Evolutionary conservation across 2,113 vertebrate genomes (phyloP), one percentile per base, ranked within the genome.

Genomic region (Noturus placidus): DNA sequence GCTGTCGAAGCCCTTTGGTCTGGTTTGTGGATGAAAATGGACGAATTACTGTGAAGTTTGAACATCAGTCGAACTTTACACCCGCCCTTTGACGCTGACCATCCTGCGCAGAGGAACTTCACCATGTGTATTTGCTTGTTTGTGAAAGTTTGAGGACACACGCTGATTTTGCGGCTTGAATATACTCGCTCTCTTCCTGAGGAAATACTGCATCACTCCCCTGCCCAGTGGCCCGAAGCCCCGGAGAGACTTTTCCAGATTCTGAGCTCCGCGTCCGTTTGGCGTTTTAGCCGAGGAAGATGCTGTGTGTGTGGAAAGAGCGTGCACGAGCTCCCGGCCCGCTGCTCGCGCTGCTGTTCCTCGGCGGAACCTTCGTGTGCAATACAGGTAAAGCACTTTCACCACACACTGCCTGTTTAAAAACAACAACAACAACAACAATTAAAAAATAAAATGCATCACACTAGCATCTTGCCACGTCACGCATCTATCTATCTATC

Each of bases 261-360:
- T 77, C 38, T 87, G 83, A 86, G 85, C 70, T 78, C 87, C 89
- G 59, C 89, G 92, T 54, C 15, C 54, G 78, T 81, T 13, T 14
- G 54, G 91, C 90, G 69, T 87, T 5, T 87, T 5, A 91, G 86
- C 92, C 86, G 89, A 92, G 90, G 91, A 95, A 94, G 94, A 96
- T 96, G 95, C 93, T 88, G 91, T 88, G 91, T 92, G 90, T 82
- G 88, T 89, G 92, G 92, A 90, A 91, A 91, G 93, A 90, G 91
- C 90, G 94, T 67, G 92, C 72, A 70, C 89, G 82, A 86, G 86
- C 87, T 91, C 63, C 91, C 93, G 92, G 91, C 93, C 89, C 86
- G 86, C 88, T 95, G 67, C 89, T 94, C 91, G 89, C 93, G 81
- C 90, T 95, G n/a, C 85, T 95, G 70, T 63, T 95, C 83, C 19